These are phyloP conservation scores for Argya squamiceps DNA, from an alignment of 2,797 vertebrate genomes.

Conservation along the genomic window DNA sequence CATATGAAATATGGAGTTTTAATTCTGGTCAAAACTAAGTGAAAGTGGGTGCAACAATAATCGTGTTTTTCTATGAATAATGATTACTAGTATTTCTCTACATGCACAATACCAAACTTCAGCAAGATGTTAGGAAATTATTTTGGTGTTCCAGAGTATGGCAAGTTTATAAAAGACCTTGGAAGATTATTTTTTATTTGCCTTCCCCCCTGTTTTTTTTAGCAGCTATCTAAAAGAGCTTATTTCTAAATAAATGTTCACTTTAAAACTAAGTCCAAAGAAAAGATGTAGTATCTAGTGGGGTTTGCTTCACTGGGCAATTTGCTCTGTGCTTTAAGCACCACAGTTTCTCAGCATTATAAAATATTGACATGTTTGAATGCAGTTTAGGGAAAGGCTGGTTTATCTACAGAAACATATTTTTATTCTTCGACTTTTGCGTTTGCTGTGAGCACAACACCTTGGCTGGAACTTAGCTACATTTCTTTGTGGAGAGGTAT, in stretches of 20 bases:
- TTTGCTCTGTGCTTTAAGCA: background rate
- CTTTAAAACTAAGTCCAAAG: background rate
- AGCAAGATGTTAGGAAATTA: background rate
- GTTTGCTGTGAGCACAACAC: background rate
- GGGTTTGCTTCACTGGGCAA: background rate
- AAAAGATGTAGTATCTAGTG: background rate
- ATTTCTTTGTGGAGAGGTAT: background rate
- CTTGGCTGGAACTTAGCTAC: background rate
- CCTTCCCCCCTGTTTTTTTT: accelerated
- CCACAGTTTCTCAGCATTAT: background rate
- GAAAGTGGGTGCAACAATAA: background rate
- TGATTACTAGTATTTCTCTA: background rate
- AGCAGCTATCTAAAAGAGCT: background rate
- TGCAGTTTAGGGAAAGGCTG: background rate
- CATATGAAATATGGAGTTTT: background rate
- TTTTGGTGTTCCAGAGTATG: background rate
- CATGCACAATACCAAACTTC: background rate
- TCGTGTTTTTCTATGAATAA: background rate
- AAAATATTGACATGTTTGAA: background rate
- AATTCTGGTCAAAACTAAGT: background rate
- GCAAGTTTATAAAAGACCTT: background rate
- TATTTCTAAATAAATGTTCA: background rate
- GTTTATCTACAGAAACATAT: background rate
- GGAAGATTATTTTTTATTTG: background rate
- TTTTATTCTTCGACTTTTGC: background rate